These are phyloP conservation scores for Alloscopus bannaensis DNA, from an alignment of 2,888 invertebrate species.

Conservation along the genomic window DNA sequence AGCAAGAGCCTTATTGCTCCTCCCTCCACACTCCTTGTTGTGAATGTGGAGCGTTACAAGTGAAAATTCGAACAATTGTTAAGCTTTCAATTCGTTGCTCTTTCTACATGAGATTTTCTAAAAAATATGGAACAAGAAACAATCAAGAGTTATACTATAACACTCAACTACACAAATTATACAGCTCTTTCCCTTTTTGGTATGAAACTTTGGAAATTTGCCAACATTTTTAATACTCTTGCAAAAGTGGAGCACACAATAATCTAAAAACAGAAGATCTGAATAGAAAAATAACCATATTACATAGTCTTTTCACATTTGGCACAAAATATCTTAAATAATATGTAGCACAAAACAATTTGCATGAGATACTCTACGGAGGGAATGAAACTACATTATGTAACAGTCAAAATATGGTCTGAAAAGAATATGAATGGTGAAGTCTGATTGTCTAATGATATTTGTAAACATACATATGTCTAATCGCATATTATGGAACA, in stretches of 20 bases:
- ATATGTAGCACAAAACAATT: too few species aligned
- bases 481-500: not conserved
- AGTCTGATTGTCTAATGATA: conserved; percentile 19
- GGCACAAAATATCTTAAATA: too few species aligned
- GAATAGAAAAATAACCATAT: not conserved
- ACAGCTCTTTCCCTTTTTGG: not conserved
- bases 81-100: too few species aligned
- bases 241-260: not conserved
- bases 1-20: too few species aligned
- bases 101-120: too few species aligned
- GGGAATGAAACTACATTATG: too few species aligned
- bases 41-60: too few species aligned
- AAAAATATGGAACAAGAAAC: conserved; percentile 10
- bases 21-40: too few species aligned
- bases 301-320: too few species aligned
- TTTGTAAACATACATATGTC: not conserved
- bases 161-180: not conserved
- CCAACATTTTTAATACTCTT: conserved; percentile 8
- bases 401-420: too few species aligned
- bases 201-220: conserved; percentile 5
- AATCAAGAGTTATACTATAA: conserved; percentile 24
- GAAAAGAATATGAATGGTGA: conserved; percentile 16
- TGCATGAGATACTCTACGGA: too few species aligned
- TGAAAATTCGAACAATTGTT: not conserved
- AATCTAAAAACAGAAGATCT: not conserved